phyloP scores from a whole-genome alignment of 2,113 vertebrate genomes.

The Marmota monax region DNA sequence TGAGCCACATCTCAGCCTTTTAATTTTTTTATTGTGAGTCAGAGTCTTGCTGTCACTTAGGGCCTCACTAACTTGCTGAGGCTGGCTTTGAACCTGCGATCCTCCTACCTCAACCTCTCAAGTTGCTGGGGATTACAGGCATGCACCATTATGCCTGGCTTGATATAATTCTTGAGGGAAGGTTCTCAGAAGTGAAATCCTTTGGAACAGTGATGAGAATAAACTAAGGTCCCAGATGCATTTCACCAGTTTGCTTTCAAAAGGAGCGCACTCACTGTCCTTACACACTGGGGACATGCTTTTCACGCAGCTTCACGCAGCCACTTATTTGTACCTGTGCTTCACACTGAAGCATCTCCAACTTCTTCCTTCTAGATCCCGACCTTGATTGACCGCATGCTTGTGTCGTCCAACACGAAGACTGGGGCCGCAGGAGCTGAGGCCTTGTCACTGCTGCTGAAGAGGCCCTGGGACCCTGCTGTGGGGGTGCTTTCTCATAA shows the following conservation, averaged over 20 bases:
- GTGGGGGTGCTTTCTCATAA: slow-evolving; percentile 98
- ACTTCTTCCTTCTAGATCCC: slow-evolving; percentile 90
- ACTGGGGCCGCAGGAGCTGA: slow-evolving; percentile 94
- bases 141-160: neutral
- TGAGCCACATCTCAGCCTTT: too few species aligned
- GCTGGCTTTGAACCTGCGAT: too few species aligned
- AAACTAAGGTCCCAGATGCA: neutral
- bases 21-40: too few species aligned
- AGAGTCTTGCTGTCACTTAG: too few species aligned
- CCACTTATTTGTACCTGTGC: neutral
- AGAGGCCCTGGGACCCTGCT: slow-evolving; percentile 98
- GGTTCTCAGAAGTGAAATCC: neutral
- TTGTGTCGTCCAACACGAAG: slow-evolving; percentile 93
- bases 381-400: slow-evolving; percentile 96
- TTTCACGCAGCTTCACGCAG: neutral
- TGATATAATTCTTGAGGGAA: neutral
- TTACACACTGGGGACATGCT: neutral
- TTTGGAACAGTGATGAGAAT: neutral
- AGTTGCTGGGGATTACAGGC: too few species aligned
- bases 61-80: too few species aligned
- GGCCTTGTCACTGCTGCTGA: slow-evolving; percentile 96
- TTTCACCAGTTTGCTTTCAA: neutral
- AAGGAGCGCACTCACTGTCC: neutral
- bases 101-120: too few species aligned
- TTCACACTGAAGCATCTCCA: neutral